Percentiles rank a stretch among this genome's conserved stretches.
phyloP scores from a whole-genome alignment of 2,113 vertebrate species.

The Protomyctophum bolini region DNA sequence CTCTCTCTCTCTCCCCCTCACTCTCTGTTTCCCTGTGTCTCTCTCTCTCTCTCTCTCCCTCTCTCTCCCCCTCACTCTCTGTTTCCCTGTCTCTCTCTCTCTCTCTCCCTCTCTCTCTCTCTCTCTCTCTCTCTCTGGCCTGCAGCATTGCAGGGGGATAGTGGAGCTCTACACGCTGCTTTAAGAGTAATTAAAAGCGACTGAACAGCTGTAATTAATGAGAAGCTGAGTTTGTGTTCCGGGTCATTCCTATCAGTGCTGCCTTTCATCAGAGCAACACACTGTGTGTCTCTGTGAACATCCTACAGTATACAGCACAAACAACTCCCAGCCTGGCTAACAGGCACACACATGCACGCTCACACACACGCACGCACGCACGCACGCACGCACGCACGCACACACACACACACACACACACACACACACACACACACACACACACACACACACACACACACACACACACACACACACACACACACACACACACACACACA shows the following conservation, averaged over 20 bases:
- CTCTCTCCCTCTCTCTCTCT: constrained; percentile 52
- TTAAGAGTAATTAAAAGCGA: constrained; percentile 76
- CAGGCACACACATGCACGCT: constrained; percentile 39
- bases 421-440: constrained; percentile 6
- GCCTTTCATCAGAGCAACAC: constrained; percentile 72
- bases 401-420: constrained; percentile 3
- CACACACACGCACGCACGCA: constrained; percentile 33
- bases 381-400: constrained; percentile 35
- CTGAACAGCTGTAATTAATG: constrained; percentile 78
- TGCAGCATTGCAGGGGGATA: constrained; percentile 74
- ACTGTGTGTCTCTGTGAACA: constrained; percentile 49
- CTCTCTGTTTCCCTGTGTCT: too few species aligned
- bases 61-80: too few species aligned
- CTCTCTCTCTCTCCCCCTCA: too few species aligned
- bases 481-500: constrained; percentile 29
- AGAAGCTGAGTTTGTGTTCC: constrained; percentile 69
- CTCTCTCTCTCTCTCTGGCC: constrained; percentile 52
- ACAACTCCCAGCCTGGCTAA: constrained; percentile 64
- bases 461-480: constrained; percentile 21
- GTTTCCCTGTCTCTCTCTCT: too few species aligned
- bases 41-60: too few species aligned
- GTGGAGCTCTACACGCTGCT: constrained; percentile 70
- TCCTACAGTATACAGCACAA: constrained; percentile 68
- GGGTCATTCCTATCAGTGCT: constrained; percentile 66
- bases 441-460: constrained; percentile 13